Evolutionary conservation across 1,140 invertebrate species (phyloP), one percentile per base, ranked within the genome.

Genomic region (Pseudomyrmex pallidus): DNA sequence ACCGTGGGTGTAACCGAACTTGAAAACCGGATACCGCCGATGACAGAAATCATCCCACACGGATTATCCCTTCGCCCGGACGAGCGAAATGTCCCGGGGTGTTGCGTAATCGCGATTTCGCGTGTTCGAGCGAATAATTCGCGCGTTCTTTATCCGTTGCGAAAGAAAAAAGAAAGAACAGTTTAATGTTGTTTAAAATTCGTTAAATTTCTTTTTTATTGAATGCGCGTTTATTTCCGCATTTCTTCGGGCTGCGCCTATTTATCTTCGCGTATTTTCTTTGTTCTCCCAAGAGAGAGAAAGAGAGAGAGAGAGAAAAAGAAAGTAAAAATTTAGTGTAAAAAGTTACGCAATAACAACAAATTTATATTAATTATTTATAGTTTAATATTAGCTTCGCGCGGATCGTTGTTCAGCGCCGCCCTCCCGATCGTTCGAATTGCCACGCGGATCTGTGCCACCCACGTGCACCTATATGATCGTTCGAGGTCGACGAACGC

Each of bases 401-500:
- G 0, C 35, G 35, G n/a, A 22, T 46, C 17, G 52, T 35, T 25
- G 25, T 46, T 13, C 61, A 44, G 46, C 13, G 3, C 61, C 7
- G 20, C 61, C 20, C 54, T 10, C 20, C 25, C 68, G 48, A 82
- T 82, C 46, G 61, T 76, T 56, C 52, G 72, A 82, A 76, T 74
- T 73, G 56, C 64, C 68, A 20, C 80, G 72, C 52, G 86, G 54
- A 87, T 87, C 83, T 73, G 85, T 87, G 74, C 86, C 86, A 87
- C 86, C 86, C 86, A 87, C 85, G 86, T 87, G 87, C 87, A 85
- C 78, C 72, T 86, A 84, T 88, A 84, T 88, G 86, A 87, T 84
- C 84, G 82, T 62, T n/a, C 86, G 88, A 77, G 89, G 89, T 89
- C 89, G 87, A 89, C 82, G 89, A 89, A 89, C 89, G 86, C 88